Evolutionary conservation across 2,888 invertebrate species (phyloP).

Genomic region (Coelinius sp.): DNA sequence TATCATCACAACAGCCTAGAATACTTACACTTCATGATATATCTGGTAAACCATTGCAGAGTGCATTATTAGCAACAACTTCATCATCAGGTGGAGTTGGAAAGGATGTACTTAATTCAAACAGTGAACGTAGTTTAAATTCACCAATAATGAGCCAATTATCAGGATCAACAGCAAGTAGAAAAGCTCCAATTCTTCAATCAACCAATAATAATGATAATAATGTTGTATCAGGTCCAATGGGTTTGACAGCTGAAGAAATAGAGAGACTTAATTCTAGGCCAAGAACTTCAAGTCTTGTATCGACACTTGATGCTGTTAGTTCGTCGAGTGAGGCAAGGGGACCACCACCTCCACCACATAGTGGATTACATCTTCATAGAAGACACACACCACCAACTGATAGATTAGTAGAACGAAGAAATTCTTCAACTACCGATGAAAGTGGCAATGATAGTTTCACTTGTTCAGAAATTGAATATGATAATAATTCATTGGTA

Average conservation of each 20-base stretch:
- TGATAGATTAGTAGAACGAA: constrained; percentile 77
- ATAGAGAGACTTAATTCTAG: constrained; percentile 91
- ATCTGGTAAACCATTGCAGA: constrained; percentile 92
- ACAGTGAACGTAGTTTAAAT: constrained; percentile 91
- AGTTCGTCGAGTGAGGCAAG: constrained; percentile 90
- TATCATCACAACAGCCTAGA: constrained; percentile 91
- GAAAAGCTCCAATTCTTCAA: constrained; percentile 82
- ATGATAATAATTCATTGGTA: constrained; percentile 89
- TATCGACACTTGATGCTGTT: constrained; percentile 90
- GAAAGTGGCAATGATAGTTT: constrained; percentile 96
- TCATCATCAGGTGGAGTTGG: constrained; percentile 91
- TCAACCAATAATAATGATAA: constrained; percentile 75
- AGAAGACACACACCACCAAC: constrained; percentile 78
- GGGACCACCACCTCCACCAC: constrained; percentile 77
- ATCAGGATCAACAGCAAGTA: constrained; percentile 85
- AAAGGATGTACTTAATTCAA: constrained; percentile 90
- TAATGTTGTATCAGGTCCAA: constrained; percentile 76
- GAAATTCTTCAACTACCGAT: constrained; percentile 90
- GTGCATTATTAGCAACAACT: constrained; percentile 89
- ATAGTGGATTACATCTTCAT: constrained; percentile 79
- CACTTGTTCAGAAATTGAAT: constrained; percentile 98
- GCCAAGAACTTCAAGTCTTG: constrained; percentile 90
- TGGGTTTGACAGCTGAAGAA: constrained; percentile 93
- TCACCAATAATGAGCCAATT: constrained; percentile 94
- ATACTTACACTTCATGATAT: constrained; percentile 95